Conservation (phyloP, 2,113 vertebrate genomes). For the Etheostoma spectabile region DNA sequence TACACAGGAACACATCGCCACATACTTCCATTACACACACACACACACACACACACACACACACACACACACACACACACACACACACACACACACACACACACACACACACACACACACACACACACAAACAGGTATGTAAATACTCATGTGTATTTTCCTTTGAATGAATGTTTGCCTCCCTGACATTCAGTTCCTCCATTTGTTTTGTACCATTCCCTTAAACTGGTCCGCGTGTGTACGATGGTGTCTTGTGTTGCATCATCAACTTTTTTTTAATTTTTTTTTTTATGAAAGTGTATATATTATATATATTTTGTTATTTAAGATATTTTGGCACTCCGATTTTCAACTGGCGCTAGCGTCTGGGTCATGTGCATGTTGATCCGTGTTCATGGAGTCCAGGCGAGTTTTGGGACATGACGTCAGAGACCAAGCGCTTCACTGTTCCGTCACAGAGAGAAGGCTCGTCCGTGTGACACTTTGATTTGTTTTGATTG, state of each 20-base stretch:
- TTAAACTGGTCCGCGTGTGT: constrained; percentile 40
- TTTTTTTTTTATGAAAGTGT: constrained; percentile 63
- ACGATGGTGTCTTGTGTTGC: constrained; percentile 10
- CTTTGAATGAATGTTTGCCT: constrained; percentile 36
- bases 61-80: constrained; percentile 41
- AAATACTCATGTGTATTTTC: constrained; percentile 41
- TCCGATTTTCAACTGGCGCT: constrained; percentile 43
- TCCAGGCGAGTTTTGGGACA: constrained; percentile 32
- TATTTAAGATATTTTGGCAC: constrained; percentile 79
- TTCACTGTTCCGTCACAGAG: constrained; percentile 17
- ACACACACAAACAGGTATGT: constrained; percentile 23
- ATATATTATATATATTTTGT: constrained; percentile 82
- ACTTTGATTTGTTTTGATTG: background rate
- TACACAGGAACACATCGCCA: background rate
- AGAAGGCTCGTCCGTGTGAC: constrained; percentile 27
- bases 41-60: constrained; percentile 41
- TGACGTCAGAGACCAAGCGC: constrained; percentile 44
- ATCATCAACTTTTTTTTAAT: background rate
- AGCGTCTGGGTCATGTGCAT: constrained; percentile 41
- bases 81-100: constrained; percentile 41
- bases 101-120: constrained; percentile 37
- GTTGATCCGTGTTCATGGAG: constrained; percentile 37
- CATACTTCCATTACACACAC: constrained; percentile 24
- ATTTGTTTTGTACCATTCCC: constrained; percentile 31
- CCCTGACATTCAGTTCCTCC: constrained; percentile 6